A percentile compares a stretch with the other conserved stretches of the same genome.
Evolutionary conservation across 2,797 vertebrate genomes (phyloP).

Genomic region (Eulemur mongoz): DNA sequence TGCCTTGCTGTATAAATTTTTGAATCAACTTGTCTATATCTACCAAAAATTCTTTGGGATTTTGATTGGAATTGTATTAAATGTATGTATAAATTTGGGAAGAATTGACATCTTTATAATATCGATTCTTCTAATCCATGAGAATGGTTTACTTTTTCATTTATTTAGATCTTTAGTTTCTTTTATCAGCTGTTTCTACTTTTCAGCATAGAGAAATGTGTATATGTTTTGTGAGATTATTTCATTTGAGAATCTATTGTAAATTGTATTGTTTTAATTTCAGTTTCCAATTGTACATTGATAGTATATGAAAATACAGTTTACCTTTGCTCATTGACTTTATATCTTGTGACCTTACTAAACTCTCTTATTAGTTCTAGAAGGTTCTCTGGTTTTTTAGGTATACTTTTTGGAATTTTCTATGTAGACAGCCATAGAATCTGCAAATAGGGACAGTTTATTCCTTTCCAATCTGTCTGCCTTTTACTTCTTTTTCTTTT

Average conservation of each 20-base stretch:
- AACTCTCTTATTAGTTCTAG: neutral
- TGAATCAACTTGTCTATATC: neutral
- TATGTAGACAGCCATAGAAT: neutral
- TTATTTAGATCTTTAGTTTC: neutral
- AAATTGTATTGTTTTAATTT: neutral
- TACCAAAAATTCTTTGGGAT: neutral
- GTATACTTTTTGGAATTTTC: neutral
- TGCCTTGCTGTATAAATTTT: neutral
- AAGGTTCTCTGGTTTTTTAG: neutral
- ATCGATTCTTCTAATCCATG: neutral
- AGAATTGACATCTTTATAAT: neutral
- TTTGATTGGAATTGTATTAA: neutral
- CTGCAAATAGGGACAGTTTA: neutral
- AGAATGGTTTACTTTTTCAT: neutral
- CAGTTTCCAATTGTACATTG: neutral
- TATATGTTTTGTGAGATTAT: neutral
- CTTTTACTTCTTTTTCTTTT: neutral
- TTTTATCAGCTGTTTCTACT: neutral
- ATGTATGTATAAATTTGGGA: neutral
- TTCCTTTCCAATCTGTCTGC: neutral
- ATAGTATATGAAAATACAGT: neutral
- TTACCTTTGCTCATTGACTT: neutral
- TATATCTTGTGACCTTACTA: neutral
- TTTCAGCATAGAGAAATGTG: neutral
- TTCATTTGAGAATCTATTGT: neutral